Evolutionary conservation across 2,797 vertebrate species (phyloP).

Genomic region (Trichosurus vulpecula): DNA sequence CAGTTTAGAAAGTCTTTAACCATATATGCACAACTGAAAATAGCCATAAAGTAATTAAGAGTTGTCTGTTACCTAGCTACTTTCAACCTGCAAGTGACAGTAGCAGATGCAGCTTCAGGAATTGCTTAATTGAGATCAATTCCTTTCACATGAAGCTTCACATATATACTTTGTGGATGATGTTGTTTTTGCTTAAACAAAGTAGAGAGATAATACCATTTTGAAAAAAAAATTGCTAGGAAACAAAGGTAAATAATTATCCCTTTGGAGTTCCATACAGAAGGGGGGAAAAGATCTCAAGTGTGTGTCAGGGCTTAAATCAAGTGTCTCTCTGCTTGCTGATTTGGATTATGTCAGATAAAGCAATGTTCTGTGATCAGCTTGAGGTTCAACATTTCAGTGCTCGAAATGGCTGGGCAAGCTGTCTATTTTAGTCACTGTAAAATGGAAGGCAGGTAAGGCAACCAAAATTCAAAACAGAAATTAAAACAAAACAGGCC

Average conservation of each 20-base stretch:
- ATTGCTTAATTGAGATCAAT: conserved; percentile 69
- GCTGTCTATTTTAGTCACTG: background rate
- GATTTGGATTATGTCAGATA: conserved; percentile 30
- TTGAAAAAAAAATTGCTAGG: conserved; percentile 37
- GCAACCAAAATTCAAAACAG: no score
- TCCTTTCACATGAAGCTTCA: conserved; percentile 47
- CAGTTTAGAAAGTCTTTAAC: no score
- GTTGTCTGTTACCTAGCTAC: conserved; percentile 37
- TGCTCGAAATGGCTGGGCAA: fast-evolving
- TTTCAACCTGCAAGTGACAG: conserved; percentile 31
- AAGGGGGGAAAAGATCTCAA: conserved; percentile 37
- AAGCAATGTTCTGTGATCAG: conserved; percentile 61
- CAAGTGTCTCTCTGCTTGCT: conserved; percentile 63
- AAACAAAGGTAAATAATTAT: conserved; percentile 72
- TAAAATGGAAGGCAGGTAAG: background rate
- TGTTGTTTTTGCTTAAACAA: conserved; percentile 48
- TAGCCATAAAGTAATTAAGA: background rate
- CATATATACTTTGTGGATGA: conserved; percentile 66
- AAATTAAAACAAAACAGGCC: no score
- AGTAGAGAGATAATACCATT: conserved; percentile 32
- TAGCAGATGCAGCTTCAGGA: conserved; percentile 57
- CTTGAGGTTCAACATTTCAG: background rate
- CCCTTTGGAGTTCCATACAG: conserved; percentile 64
- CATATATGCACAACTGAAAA: no score
- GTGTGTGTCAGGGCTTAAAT: conserved; percentile 68